Evolutionary conservation across 2,113 vertebrate species (phyloP).

Genomic region (Glareola pratincola): DNA sequence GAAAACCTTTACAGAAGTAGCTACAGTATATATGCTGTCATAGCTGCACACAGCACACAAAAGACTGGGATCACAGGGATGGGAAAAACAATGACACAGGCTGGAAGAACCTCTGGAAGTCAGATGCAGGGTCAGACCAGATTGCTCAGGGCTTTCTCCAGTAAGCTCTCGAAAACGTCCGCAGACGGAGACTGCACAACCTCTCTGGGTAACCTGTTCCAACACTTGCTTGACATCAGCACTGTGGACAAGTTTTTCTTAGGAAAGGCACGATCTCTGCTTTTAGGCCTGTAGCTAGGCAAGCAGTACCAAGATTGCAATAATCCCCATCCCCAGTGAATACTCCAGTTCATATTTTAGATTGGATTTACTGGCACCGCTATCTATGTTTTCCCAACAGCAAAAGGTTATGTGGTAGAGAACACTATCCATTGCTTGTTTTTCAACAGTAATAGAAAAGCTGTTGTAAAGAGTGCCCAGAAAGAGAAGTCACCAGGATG

Average conservation of each 20-base stretch:
- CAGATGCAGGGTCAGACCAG: background rate
- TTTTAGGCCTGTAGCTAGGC: background rate
- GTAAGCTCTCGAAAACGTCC: background rate
- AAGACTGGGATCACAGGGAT: background rate
- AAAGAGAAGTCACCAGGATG: background rate
- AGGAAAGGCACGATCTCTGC: background rate
- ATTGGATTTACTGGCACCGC: background rate
- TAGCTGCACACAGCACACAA: background rate
- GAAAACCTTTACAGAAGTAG: background rate
- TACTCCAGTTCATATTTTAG: background rate
- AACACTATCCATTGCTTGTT: background rate
- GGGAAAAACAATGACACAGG: background rate
- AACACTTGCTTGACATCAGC: background rate
- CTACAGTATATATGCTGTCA: background rate
- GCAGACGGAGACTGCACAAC: background rate
- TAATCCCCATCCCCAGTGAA: background rate
- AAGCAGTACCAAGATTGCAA: background rate
- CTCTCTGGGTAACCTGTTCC: background rate
- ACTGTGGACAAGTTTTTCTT: background rate
- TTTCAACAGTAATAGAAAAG: background rate
- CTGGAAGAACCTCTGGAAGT: background rate
- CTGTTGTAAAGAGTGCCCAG: background rate
- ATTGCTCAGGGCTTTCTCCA: background rate
- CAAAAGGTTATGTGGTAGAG: background rate
- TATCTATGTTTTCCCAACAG: background rate